Percentiles rank a stretch among this genome's conserved stretches.
Conservation (phyloP, 1,140 invertebrate genomes). For the Brachionus manjavacas region DNA sequence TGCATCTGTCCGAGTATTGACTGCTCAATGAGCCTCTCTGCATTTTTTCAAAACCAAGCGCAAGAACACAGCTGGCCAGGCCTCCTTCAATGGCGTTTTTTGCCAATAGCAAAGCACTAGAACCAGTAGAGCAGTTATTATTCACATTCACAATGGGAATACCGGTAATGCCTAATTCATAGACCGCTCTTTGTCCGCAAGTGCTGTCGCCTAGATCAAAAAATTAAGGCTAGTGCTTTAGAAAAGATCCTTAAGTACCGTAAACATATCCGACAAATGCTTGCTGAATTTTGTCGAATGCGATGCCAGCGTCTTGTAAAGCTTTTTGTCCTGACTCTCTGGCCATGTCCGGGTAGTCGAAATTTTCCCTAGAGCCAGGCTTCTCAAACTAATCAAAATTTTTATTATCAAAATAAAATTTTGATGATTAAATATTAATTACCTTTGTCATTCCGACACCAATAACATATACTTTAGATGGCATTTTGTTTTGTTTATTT, state of each 20-base stretch:
- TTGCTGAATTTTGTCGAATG: conserved; percentile 75
- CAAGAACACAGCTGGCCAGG: conserved; percentile 73
- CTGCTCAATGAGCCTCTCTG: conserved; percentile 76
- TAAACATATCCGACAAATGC: conserved; percentile 90
- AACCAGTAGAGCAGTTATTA: conserved; percentile 95
- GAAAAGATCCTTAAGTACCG: conserved; percentile 60
- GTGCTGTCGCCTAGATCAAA: conserved; percentile 74
- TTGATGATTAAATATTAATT: conserved; percentile 42
- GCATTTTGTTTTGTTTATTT: conserved; percentile 35
- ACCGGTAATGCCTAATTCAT: conserved; percentile 88
- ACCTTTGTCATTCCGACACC: conserved; percentile 95
- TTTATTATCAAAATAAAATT: too few relatives aligned
- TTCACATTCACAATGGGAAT: conserved; percentile 96
- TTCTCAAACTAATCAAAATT: conserved; percentile 69
- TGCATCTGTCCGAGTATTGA: conserved; percentile 78
- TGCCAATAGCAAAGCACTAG: conserved; percentile 79
- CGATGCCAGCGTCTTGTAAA: conserved; percentile 75
- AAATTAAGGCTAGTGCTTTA: not conserved
- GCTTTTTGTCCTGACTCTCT: conserved; percentile 84
- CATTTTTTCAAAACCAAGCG: conserved; percentile 97
- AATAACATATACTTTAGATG: conserved; percentile 73
- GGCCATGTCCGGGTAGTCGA: conserved; percentile 89
- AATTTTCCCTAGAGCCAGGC: conserved; percentile 70
- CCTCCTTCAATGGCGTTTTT: conserved; percentile 82
- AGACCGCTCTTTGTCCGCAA: conserved; percentile 85